Evolutionary conservation across 2,797 vertebrate genomes (phyloP), one percentile per base, ranked within the genome.

Genomic region (Varecia variegata): DNA sequence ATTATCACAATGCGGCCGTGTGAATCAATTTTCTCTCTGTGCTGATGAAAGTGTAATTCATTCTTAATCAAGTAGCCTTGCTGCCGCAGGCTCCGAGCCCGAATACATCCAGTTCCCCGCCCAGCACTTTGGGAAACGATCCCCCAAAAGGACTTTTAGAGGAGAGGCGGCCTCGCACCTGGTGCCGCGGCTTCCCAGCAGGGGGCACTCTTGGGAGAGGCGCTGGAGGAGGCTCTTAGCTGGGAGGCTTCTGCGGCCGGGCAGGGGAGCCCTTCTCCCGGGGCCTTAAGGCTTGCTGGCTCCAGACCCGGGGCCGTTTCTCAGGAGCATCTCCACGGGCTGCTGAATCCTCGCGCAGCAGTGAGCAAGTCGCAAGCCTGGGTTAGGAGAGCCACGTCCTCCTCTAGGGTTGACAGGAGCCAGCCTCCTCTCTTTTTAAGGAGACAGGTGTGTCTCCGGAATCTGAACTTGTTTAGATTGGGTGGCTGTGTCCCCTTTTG

Each of bases 41-140:
- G 70, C 98, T 98, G 98, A 98, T 95, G 95, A 98, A 98, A 97
- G 98, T 97, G 97, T 97, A 98, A 98, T 98, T 98, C 30, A 96
- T 96, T 98, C 97, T 98, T 98, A 98, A 98, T 98, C 98, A 97
- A 96, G 81, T 95, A 68, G 96, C 84, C 86, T 97, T 18, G 86
- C 97, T 70, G 71, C 98, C 68, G 96, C 90, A 13, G 93, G 27
- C 35, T 43, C 32, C 1, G 23, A 45, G 0, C 23, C 35, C 32
- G 27, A 93, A 84, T 87, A 27, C 79, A 92, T 95, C 95, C 92
- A 70, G 93, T 93, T 73, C 86, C 90, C 80, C 94, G 95, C 85
- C 86, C 43, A 52, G 73, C 87, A 71, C 88, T 56, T 90, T 79
- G 1, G 94, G 89, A 62, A 71, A 93, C 43, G 14, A 88, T 89